These are phyloP conservation scores for Plagodis dolabraria DNA, from an alignment of 2,888 invertebrate species.

Conservation along the genomic window DNA sequence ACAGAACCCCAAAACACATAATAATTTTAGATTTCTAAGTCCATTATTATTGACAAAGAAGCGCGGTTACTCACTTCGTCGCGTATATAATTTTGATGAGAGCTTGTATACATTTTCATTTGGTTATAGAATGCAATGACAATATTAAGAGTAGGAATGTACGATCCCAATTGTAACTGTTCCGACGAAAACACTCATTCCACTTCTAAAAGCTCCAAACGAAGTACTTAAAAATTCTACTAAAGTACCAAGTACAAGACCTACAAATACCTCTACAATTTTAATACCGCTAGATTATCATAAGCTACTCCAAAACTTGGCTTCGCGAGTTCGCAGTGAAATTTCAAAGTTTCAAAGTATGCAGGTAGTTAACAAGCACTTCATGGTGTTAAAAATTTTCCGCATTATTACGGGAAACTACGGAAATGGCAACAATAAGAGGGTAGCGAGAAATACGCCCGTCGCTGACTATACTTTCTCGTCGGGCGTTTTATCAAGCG, in stretches of 20 bases:
- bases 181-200: too few relatives aligned
- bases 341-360: constrained; percentile 39
- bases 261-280: constrained; percentile 23
- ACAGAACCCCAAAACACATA: too few relatives aligned
- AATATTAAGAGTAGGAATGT: too few relatives aligned
- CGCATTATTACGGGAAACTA: constrained; percentile 42
- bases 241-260: background rate
- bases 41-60: too few relatives aligned
- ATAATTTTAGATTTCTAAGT: too few relatives aligned
- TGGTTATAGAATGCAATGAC: too few relatives aligned
- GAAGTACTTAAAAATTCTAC: too few relatives aligned
- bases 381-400: constrained; percentile 44
- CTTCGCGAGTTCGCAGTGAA: constrained; percentile 22
- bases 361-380: constrained; percentile 45
- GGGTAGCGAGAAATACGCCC: constrained; percentile 17
- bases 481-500: constrained; percentile 7
- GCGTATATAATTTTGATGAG: too few relatives aligned
- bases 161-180: too few relatives aligned
- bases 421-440: constrained; percentile 23
- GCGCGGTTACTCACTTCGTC: too few relatives aligned
- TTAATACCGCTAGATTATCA: constrained; percentile 37
- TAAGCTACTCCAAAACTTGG: constrained; percentile 22
- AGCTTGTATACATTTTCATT: too few relatives aligned
- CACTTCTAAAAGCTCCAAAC: too few relatives aligned
- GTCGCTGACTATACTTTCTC: constrained; percentile 26